Evolutionary conservation across 1,140 invertebrate species (phyloP).

Genomic region (Drosophila kanapiae): DNA sequence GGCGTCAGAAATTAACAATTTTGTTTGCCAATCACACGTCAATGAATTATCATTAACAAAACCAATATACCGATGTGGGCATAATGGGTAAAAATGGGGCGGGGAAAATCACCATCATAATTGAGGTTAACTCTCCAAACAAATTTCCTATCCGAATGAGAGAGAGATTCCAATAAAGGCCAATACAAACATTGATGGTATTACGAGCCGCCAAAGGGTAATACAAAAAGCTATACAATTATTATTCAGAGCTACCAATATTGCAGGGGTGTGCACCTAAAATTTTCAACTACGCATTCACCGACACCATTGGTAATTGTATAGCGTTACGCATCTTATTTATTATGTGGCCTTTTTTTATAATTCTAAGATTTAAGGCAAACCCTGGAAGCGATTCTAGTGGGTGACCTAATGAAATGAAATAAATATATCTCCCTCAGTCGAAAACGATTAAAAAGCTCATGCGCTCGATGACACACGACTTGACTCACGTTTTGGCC

Average conservation of each 20-base stretch:
- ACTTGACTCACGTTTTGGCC: constrained; percentile 1
- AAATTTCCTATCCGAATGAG: background rate
- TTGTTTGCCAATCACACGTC: constrained; percentile 54
- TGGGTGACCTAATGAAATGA: background rate
- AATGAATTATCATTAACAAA: constrained; percentile 54
- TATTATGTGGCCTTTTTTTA: background rate
- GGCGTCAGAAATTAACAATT: constrained; percentile 43
- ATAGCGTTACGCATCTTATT: too few species aligned
- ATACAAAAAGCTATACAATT: constrained; percentile 5
- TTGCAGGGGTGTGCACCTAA: background rate
- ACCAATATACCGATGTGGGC: background rate
- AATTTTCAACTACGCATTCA: too few species aligned
- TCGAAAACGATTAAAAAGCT: background rate
- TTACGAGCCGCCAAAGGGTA: constrained; percentile 1
- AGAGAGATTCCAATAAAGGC: background rate
- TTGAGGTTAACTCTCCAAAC: constrained; percentile 35
- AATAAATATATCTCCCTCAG: background rate
- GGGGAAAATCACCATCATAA: constrained; percentile 39
- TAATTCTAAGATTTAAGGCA: background rate
- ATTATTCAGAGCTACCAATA: background rate
- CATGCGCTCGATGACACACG: background rate
- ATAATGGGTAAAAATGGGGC: background rate
- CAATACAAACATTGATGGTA: constrained; percentile 16
- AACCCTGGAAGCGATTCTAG: background rate
- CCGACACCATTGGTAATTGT: too few species aligned